A percentile compares a stretch with the other conserved stretches of the same genome.
Conservation (phyloP, 2,797 vertebrate species). For the Thamnophis elegans region DNA sequence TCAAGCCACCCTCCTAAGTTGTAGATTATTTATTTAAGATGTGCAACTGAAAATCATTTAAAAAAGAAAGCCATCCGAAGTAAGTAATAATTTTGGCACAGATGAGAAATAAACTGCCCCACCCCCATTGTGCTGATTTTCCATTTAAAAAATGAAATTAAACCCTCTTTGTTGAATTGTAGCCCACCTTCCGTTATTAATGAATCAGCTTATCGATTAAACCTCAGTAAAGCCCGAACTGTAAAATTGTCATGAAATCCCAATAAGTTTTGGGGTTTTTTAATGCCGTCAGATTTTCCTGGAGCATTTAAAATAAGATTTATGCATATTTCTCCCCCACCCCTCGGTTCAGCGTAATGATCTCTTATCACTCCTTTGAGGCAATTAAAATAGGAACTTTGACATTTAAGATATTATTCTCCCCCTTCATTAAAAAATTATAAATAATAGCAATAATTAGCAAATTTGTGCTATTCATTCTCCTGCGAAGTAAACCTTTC, state of each 20-base stretch:
- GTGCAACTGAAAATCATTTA: neutral
- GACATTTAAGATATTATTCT: slow-evolving; percentile 81
- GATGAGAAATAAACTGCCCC: neutral
- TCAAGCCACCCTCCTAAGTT: neutral
- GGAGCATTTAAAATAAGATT: slow-evolving; percentile 72
- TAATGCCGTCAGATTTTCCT: slow-evolving; percentile 53
- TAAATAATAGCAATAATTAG: slow-evolving; percentile 81
- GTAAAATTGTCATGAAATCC: slow-evolving; percentile 56
- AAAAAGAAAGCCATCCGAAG: neutral
- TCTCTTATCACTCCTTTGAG: slow-evolving; percentile 70
- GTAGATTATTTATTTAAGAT: neutral
- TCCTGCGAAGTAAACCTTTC: slow-evolving; percentile 72
- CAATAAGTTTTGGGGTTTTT: slow-evolving; percentile 60
- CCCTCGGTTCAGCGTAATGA: slow-evolving; percentile 65
- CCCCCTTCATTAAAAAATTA: slow-evolving; percentile 78
- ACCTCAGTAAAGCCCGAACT: slow-evolving; percentile 33
- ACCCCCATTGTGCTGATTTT: neutral
- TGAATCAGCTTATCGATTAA: slow-evolving; percentile 1
- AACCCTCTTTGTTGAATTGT: neutral
- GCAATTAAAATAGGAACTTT: slow-evolving; percentile 77
- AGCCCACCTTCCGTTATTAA: neutral
- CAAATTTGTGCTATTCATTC: slow-evolving; percentile 75
- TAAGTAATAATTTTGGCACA: neutral
- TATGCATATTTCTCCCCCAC: slow-evolving; percentile 52
- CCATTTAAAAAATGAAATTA: neutral